Evolutionary conservation across 2,888 invertebrate genomes (phyloP), one percentile per base, ranked within the genome.

Genomic region (Meandrusa payeni): DNA sequence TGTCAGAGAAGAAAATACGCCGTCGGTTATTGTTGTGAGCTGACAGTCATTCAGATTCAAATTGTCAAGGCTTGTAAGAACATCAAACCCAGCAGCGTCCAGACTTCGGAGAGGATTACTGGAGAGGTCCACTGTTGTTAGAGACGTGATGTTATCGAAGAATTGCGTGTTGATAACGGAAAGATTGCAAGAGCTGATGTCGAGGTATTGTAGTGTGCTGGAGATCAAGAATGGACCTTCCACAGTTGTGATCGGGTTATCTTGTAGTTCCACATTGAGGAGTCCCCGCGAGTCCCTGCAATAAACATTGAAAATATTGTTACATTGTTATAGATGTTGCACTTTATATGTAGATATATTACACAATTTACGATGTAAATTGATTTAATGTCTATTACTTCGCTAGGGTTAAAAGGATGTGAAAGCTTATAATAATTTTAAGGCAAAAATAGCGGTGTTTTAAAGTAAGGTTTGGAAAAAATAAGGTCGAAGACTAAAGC

Each of bases 41-140:
- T 91, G 90, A 65, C 93, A 93, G 49, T 89, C 82, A 59, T 92
- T 92, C 39, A 93, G 76, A 63, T 91, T 91, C 6, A 93, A 69
- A 29, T 90, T 90, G 57, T 93, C 92, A 15, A 93, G 73, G 59
- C 91, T 91, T n/a, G 88, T 89, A 23, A 93, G 73, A 7, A 90
- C 89, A 54, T 91, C 90, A 55, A 93, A 92, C 1, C 90, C 83
- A 13, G 89, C 90, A 0, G 89, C 76, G 28, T 90, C 89, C 31
- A 93, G 76, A 4, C 69, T 71, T 44, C 78, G 75, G 1, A 93
- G 76, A 2, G 93, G 92, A 69, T 93, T 93, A 45, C 90, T 85
- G 2, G 93, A 93, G 5, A 93, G 74, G 63, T 93, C 93, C n/a
- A 93, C 71, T n/a, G 90, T 91, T 47, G 90, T 91, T 10, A 93